Evolutionary conservation across 2,888 invertebrate genomes (phyloP).

Genomic region (Hemistola chrysoprasaria): DNA sequence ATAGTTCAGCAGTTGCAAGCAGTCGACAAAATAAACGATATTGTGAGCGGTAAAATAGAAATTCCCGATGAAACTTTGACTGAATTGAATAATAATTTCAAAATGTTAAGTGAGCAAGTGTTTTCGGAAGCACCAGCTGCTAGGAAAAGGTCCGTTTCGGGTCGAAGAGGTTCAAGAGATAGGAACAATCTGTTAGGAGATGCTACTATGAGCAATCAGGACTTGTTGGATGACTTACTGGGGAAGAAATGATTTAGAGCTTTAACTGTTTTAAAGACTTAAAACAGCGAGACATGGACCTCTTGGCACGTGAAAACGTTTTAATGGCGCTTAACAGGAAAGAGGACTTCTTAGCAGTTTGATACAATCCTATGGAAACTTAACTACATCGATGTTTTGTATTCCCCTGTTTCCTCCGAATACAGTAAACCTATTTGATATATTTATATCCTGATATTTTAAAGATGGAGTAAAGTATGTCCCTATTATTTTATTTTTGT

Average conservation of each 20-base stretch:
- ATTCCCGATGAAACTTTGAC: conserved; percentile 55
- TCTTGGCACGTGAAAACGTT: too few species aligned
- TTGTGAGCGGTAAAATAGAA: conserved; percentile 58
- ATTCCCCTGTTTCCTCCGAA: too few species aligned
- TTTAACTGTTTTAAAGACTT: background rate
- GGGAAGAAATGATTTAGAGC: conserved; percentile 68
- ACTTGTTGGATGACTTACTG: conserved; percentile 65
- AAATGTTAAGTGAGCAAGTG: conserved; percentile 63
- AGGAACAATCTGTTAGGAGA: conserved; percentile 58
- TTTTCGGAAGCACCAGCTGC: conserved; percentile 42
- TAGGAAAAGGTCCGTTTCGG: conserved; percentile 60
- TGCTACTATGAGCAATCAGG: conserved; percentile 64
- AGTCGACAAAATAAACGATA: conserved; percentile 75
- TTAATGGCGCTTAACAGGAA: too few species aligned
- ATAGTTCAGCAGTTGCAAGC: conserved; percentile 73
- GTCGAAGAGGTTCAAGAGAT: conserved; percentile 49
- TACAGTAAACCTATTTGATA: too few species aligned
- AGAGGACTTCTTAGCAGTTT: too few species aligned
- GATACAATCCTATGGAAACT: too few species aligned
- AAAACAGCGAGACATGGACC: too few species aligned
- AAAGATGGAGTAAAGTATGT: too few species aligned
- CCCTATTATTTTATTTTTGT: too few species aligned
- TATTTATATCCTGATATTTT: too few species aligned
- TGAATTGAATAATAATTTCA: conserved; percentile 71
- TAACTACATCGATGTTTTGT: too few species aligned